Conservation (phyloP, 2,113 vertebrate genomes). For the Callionymus lyra region DNA sequence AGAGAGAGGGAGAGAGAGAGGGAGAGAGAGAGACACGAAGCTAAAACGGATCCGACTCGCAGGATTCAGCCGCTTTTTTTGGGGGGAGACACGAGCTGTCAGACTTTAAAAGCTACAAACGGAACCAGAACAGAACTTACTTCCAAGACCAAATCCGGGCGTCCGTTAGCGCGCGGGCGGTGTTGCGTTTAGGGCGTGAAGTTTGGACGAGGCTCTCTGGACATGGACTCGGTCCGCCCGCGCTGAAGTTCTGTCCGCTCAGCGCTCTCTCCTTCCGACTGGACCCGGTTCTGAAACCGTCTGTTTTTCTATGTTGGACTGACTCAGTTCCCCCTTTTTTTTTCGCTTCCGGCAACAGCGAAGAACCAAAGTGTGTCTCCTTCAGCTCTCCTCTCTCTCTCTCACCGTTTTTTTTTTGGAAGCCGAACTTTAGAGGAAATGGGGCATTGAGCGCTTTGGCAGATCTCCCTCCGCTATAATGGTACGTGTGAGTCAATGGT, state of each 20-base stretch:
- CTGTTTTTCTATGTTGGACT: conserved; percentile 41
- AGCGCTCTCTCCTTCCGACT: conserved; percentile 36
- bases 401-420: conserved; percentile 65
- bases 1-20: conserved; percentile 10
- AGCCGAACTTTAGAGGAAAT: conserved; percentile 72
- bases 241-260: conserved; percentile 14
- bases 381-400: conserved; percentile 51
- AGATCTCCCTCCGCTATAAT: conserved; percentile 72
- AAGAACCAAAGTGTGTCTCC: conserved; percentile 60
- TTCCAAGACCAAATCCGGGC: no score
- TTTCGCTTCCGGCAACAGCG: conserved; percentile 70
- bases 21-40: conserved; percentile 44
- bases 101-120: conserved; percentile 25
- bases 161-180: no score
- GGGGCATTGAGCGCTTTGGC: conserved; percentile 75
- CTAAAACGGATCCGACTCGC: conserved; percentile 51
- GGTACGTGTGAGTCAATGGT: conserved; percentile 75
- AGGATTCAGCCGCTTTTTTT: conserved; percentile 12
- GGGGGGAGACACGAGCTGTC: conserved; percentile 4
- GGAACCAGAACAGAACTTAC: neutral
- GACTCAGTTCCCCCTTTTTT: conserved; percentile 64
- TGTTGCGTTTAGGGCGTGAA: no score
- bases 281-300: conserved; percentile 53
- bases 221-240: no score
- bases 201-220: no score